A percentile compares a stretch with the other conserved stretches of the same genome.
These are phyloP conservation scores for Phocides pigmalion DNA, from an alignment of 1,140 invertebrate species.

Conservation along the genomic window DNA sequence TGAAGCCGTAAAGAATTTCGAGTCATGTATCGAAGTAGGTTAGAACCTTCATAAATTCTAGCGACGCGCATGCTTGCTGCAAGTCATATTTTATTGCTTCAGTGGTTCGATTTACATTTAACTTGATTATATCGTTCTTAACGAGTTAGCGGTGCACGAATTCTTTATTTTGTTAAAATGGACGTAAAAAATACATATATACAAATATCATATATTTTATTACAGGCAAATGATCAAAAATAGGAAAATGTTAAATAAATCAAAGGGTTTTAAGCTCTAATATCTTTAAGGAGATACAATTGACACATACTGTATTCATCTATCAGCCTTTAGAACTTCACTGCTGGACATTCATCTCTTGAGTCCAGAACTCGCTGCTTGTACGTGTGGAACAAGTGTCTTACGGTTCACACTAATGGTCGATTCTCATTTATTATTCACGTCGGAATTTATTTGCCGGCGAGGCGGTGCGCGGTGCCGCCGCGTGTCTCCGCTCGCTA, in stretches of 20 bases:
- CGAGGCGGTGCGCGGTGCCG: constrained; percentile 18
- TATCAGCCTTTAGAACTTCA: no score
- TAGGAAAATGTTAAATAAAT: no score
- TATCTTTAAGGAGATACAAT: no score
- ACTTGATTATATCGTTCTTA: background rate
- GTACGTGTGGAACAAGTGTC: background rate
- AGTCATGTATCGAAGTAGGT: constrained; percentile 10
- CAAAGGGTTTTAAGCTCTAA: no score
- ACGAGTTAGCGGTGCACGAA: background rate
- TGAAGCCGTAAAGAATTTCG: constrained; percentile 15
- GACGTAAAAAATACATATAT: no score
- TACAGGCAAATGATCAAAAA: no score
- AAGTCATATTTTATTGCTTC: constrained; percentile 2
- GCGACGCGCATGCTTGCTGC: constrained; percentile 2
- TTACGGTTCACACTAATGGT: constrained; percentile 16
- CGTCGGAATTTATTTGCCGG: constrained; percentile 38
- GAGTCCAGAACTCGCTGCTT: background rate
- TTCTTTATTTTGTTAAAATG: no score
- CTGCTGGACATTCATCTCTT: no score
- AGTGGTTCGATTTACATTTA: constrained; percentile 5
- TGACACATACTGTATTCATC: no score
- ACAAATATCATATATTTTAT: no score
- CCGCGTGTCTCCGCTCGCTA: constrained; percentile 12
- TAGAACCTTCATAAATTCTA: constrained; percentile 11
- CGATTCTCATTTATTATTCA: constrained; percentile 44